Conservation (phyloP, 2,113 vertebrate species). For the Corythoichthys intestinalis region DNA sequence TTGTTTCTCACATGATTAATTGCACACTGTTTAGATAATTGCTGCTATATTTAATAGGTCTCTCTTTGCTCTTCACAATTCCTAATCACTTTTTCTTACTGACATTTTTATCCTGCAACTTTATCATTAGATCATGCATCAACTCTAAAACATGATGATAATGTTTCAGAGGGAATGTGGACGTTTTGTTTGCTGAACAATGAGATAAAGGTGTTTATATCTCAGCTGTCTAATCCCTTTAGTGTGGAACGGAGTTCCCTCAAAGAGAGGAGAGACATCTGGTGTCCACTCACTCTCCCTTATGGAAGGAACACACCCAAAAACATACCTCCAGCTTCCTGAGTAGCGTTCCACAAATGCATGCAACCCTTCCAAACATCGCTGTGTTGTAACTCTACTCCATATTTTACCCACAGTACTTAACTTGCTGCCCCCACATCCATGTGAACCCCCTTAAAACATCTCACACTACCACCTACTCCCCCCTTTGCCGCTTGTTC, state of each 20-base stretch:
- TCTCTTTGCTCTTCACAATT: not conserved
- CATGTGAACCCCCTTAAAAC: constrained; percentile 20
- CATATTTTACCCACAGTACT: constrained; percentile 38
- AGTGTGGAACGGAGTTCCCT: constrained; percentile 13
- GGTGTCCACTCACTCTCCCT: constrained; percentile 45
- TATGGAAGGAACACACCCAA: constrained; percentile 12
- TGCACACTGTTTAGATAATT: not conserved
- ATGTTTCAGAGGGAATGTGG: constrained; percentile 6
- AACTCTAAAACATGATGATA: not conserved
- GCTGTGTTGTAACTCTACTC: constrained; percentile 15
- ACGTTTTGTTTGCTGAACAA: constrained; percentile 8
- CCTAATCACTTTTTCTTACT: not conserved
- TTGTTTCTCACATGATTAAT: not conserved
- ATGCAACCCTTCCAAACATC: constrained; percentile 25
- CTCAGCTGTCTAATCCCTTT: constrained; percentile 22
- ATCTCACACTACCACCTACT: constrained; percentile 37
- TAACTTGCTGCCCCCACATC: constrained; percentile 34
- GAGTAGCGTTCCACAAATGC: constrained; percentile 27
- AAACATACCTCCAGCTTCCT: constrained; percentile 29
- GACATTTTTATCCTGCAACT: not conserved
- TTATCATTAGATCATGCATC: not conserved
- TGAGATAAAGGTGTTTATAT: constrained; percentile 9
- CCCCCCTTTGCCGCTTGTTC: constrained; percentile 32
- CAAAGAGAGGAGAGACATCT: constrained; percentile 57
- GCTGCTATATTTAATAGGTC: not conserved